These are phyloP conservation scores for Drosophila prolongata DNA, from an alignment of 2,888 invertebrate species.

Conservation along the genomic window DNA sequence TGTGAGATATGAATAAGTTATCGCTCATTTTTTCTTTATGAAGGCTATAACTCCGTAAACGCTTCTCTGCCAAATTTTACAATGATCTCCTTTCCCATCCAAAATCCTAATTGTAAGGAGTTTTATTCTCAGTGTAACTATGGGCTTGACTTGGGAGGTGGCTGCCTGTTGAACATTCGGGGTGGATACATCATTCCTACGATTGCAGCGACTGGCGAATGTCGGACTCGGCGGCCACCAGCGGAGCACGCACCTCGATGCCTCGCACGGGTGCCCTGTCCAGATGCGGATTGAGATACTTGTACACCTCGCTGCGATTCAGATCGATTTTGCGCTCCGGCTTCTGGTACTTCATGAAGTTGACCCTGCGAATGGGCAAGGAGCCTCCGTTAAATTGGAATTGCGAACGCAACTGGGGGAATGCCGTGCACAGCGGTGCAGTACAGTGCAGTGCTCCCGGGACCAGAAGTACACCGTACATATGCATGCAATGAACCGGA, in stretches of 20 bases:
- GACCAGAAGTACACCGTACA: slow-evolving; percentile 23
- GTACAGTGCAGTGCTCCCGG: slow-evolving; percentile 20
- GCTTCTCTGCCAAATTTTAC: not conserved
- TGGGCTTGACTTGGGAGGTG: slow-evolving; percentile 18
- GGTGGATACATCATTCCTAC: slow-evolving; percentile 49
- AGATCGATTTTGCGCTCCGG: slow-evolving; percentile 90
- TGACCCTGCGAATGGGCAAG: slow-evolving; percentile 87
- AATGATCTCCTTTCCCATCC: not conserved
- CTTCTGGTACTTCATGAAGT: slow-evolving; percentile 95
- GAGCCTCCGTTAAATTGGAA: slow-evolving; percentile 8
- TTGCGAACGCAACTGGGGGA: slow-evolving; percentile 38
- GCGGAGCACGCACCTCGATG: slow-evolving; percentile 87
- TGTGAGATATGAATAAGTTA: too few species aligned
- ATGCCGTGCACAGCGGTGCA: slow-evolving; percentile 1
- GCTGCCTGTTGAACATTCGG: slow-evolving; percentile 1
- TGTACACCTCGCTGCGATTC: slow-evolving; percentile 92
- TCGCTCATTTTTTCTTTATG: too few species aligned
- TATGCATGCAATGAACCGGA: slow-evolving; percentile 58
- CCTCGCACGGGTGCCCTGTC: slow-evolving; percentile 88
- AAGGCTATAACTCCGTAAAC: too few species aligned
- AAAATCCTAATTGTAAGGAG: not conserved
- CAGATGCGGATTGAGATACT: slow-evolving; percentile 90
- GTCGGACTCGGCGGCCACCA: slow-evolving; percentile 89
- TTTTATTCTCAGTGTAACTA: slow-evolving; percentile 15
- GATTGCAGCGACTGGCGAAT: slow-evolving; percentile 79